Base-by-base conservation (phyloP, 2,888 invertebrate species). In the Parasteatoda lunata region DNA sequence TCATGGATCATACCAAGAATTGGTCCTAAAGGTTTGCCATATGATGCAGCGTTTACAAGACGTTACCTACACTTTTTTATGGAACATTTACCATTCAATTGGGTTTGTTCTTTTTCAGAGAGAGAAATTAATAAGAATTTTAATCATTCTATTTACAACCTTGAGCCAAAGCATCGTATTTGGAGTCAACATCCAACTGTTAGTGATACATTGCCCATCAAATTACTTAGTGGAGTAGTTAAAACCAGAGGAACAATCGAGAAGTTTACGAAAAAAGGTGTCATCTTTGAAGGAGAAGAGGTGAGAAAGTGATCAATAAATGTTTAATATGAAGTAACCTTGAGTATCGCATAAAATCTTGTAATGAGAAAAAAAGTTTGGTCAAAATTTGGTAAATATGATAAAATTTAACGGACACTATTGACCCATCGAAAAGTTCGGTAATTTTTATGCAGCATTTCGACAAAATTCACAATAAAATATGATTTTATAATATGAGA, bases 1-100 rank as follows among this genome's bases (percentile, higher is more conserved):
- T 92, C 93, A 9, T 93, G 93, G 93, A 91, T 93, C 8, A 91
- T 93, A 64, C 91, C 92, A 84, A 91, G 93, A 45, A 91, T 92
- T 72, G 91, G 91, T 47, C 91, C 92, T 73, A 91, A 91, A 89
- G 93, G 93, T n/a, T 88, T 91, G 48, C 93, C 93, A 0, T 91
- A 91, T 8, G 92, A 92, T 69, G 76, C 82, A 8, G 69, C 71
- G 30, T 86, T 89, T 70, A 72, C 83, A 3, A 71, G 88, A 4
- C 77, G 90, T 13, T 78, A 80, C 8, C 47, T 88, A 6, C 88
- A 88, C n/a, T n/a, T 86, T 8, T 30, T 89, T 15, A 77, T 85
- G 11, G 30, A n/a, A 11, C 11, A 72, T n/a, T 45, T 89, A 9
- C 90, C 90, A 2, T 90, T 88, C 80, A 89, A 48, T n/a, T 30